Base-by-base conservation (phyloP, 2,888 invertebrate species). In the Drosophila mimetica region DNA sequence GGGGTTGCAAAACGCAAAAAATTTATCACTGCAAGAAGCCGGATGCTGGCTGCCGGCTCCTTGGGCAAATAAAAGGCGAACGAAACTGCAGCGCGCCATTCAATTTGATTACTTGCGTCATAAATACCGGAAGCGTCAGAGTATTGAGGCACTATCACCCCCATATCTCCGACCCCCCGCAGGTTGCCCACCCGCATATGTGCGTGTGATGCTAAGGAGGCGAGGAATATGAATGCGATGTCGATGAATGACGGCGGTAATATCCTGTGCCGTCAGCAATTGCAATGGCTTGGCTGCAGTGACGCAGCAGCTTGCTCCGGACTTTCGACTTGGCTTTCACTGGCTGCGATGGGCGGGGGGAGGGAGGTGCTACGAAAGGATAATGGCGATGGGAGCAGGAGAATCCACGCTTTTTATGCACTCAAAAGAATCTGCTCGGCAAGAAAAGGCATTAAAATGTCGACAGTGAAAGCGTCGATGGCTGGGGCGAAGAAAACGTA, bases 81-180 rank as follows among this genome's bases (percentile, higher is more conserved):
- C 42, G 60, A 71, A 86, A 78, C 79, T 81, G 81, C 81, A 86
- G 84, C 76, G 84, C 88, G 70, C 88, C 88, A 85, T 85, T 85
- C 85, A 88, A 85, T 85, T 85, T 85, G 84, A 85, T 85, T 85
- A 88, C 84, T 88, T 88, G 84, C 84, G 80, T 88, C 84, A 85
- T 85, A 88, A 84, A 84, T 84, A 84, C 84, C 84, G 84, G 84
- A 84, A 84, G 84, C 88, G 80, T 77, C 86, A 74, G 86, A 72
- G 88, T 87, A 82, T 85, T 87, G 85, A 87, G 76, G 82, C 85
- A 82, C 86, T 74, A 73, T 66, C 74, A 22, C 9, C n/a, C 42
- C n/a, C 37, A 16, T 52, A 55, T 55, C 55, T 55, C 25, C 25
- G 4, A 20, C 28, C 2, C 34, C 36, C 9, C 28, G n/a, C 14